These are phyloP conservation scores for Chrysolina oricalcia DNA, from an alignment of 2,888 invertebrate species.

Conservation along the genomic window DNA sequence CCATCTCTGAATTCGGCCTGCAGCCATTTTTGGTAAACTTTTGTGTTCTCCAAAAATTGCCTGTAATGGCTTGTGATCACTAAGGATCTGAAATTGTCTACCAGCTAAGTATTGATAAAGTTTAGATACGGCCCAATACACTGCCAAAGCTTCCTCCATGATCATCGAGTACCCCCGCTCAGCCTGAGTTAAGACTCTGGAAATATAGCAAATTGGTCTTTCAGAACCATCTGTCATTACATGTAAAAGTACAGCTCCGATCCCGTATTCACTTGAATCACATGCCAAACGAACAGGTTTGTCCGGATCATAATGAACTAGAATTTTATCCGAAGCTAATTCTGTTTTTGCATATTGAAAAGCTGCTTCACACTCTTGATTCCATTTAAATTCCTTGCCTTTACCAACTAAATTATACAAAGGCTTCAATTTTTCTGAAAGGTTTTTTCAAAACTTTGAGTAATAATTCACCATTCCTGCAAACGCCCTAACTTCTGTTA, in stretches of 20 bases:
- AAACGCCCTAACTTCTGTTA: slow-evolving; percentile 57
- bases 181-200: slow-evolving; percentile 41
- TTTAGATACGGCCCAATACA: slow-evolving; percentile 53
- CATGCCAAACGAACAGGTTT: slow-evolving; percentile 36
- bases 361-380: slow-evolving; percentile 12
- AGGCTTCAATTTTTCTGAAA: slow-evolving; percentile 58
- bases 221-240: slow-evolving; percentile 43
- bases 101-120: slow-evolving; percentile 64
- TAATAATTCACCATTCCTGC: slow-evolving; percentile 66
- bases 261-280: slow-evolving; percentile 38
- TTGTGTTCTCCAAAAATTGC: slow-evolving; percentile 56
- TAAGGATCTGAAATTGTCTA: slow-evolving; percentile 56
- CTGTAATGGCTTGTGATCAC: slow-evolving; percentile 64
- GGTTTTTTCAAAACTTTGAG: slow-evolving; percentile 41
- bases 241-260: slow-evolving; percentile 43
- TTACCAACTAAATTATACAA: slow-evolving; percentile 54
- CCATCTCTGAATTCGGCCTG: slow-evolving; percentile 53
- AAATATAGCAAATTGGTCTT: slow-evolving; percentile 50
- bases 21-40: slow-evolving; percentile 62
- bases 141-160: slow-evolving; percentile 47
- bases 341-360: slow-evolving; percentile 27
- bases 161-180: slow-evolving; percentile 46
- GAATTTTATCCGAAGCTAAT: slow-evolving; percentile 28
- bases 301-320: slow-evolving; percentile 38
- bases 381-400: slow-evolving; percentile 57